Conservation (phyloP, 2,797 vertebrate species). For the Pitangus sulphuratus region DNA sequence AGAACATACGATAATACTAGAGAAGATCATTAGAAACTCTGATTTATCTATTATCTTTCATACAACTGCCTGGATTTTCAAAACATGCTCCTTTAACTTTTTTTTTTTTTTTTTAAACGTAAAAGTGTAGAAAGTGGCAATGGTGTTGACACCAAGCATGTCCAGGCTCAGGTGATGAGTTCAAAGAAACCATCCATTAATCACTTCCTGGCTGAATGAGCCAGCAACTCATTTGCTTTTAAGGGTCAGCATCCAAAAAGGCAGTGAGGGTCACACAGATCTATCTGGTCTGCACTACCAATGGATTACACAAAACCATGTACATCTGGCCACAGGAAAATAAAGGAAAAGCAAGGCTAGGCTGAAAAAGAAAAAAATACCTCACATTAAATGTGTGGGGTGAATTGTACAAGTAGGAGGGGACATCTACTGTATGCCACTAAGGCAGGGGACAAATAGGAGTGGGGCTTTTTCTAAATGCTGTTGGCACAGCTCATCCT, state of each 20-base stretch:
- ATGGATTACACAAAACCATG: background rate
- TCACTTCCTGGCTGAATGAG: background rate
- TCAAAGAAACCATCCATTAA: background rate
- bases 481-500: background rate
- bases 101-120: background rate
- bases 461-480: background rate
- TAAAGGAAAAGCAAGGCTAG: background rate
- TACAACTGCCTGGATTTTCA: background rate
- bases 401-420: background rate
- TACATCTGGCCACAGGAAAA: background rate
- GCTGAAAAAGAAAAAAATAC: background rate
- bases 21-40: background rate
- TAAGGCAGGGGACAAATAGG: background rate
- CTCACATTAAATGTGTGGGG: background rate
- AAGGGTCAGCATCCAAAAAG: background rate
- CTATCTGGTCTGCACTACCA: background rate
- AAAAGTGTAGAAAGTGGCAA: background rate
- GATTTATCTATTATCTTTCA: background rate
- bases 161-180: background rate
- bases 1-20: background rate
- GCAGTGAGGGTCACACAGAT: rapidly evolving
- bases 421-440: background rate
- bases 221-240: background rate
- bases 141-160: background rate
- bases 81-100: background rate